These are phyloP conservation scores for Pseudorhiza aurosa DNA, from an alignment of 30 jellyfish, hydroid and myxozoan species.

Conservation along the genomic window DNA sequence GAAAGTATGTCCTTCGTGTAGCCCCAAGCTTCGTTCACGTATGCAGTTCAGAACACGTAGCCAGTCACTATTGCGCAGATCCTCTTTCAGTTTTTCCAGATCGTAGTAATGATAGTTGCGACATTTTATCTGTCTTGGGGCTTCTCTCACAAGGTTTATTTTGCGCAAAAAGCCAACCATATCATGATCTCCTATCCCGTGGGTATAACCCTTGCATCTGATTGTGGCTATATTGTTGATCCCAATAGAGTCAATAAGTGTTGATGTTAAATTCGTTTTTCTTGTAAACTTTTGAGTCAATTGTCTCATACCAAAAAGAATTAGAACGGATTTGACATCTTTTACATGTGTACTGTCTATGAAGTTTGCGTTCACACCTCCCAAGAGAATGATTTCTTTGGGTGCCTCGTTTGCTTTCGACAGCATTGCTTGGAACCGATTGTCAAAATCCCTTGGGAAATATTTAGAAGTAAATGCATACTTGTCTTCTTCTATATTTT, in stretches of 20 bases:
- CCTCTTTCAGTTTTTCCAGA: slow-evolving; percentile 62
- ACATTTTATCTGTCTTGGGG: slow-evolving; percentile 65
- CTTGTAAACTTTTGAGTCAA: slow-evolving; percentile 68
- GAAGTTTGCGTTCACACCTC: slow-evolving; percentile 65
- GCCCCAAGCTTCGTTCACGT: slow-evolving; percentile 71
- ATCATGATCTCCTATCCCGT: slow-evolving; percentile 77
- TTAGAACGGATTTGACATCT: slow-evolving; percentile 16
- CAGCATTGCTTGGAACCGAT: not conserved
- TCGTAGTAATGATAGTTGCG: slow-evolving; percentile 74
- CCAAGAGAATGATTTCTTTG: slow-evolving; percentile 49
- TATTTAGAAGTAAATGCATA: slow-evolving; percentile 50
- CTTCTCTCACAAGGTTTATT: slow-evolving; percentile 61
- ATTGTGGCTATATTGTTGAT: slow-evolving; percentile 72
- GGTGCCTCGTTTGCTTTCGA: slow-evolving; percentile 5
- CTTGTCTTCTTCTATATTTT: too few species aligned
- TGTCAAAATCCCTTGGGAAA: slow-evolving; percentile 16
- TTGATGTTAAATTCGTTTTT: slow-evolving; percentile 62
- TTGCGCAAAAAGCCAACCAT: slow-evolving; percentile 77
- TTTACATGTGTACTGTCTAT: slow-evolving; percentile 24
- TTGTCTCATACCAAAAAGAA: slow-evolving; percentile 36
- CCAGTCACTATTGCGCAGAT: slow-evolving; percentile 71
- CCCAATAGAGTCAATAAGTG: slow-evolving; percentile 63
- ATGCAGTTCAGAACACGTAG: slow-evolving; percentile 48
- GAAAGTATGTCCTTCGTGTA: slow-evolving; percentile 64
- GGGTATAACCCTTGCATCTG: slow-evolving; percentile 66